Conservation (phyloP, 1,140 invertebrate species). For the Stratiolaelaps scimitus region DNA sequence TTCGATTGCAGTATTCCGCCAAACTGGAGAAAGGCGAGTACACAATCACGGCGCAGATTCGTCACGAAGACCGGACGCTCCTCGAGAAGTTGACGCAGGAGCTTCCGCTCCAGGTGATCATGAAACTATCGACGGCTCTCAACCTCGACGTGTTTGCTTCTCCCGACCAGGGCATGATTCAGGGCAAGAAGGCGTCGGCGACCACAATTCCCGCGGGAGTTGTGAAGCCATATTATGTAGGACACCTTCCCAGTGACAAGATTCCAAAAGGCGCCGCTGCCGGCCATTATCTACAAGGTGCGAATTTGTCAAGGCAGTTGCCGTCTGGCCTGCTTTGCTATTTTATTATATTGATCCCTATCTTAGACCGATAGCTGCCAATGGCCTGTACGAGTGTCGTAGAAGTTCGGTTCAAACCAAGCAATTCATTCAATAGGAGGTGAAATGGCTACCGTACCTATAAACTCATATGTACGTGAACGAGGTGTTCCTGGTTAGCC, state of each 20-base stretch:
- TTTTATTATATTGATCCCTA: too few species aligned
- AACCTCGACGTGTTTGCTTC: constrained; percentile 61
- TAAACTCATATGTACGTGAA: too few species aligned
- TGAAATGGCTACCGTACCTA: too few species aligned
- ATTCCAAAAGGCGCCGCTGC: constrained; percentile 48
- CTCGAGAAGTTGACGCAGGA: constrained; percentile 63
- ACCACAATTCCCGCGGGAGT: constrained; percentile 50
- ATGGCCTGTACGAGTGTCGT: too few species aligned
- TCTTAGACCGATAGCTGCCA: too few species aligned
- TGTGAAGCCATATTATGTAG: constrained; percentile 59
- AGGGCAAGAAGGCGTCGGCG: constrained; percentile 61
- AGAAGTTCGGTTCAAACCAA: too few species aligned
- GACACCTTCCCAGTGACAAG: constrained; percentile 59
- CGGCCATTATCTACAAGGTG: constrained; percentile 46
- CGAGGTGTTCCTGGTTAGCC: too few species aligned
- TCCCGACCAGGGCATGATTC: constrained; percentile 46
- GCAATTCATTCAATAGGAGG: too few species aligned
- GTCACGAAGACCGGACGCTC: constrained; percentile 71
- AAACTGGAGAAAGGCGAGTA: constrained; percentile 96
- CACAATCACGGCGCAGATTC: constrained; percentile 63
- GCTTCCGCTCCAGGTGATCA: constrained; percentile 57
- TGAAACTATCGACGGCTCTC: constrained; percentile 59
- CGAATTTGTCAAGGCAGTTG: too few species aligned
- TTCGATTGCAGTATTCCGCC: constrained; percentile 54
- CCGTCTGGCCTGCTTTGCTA: too few species aligned